These are phyloP conservation scores for Zaprionus inermis DNA, from an alignment of 1,140 invertebrate species.

Conservation along the genomic window DNA sequence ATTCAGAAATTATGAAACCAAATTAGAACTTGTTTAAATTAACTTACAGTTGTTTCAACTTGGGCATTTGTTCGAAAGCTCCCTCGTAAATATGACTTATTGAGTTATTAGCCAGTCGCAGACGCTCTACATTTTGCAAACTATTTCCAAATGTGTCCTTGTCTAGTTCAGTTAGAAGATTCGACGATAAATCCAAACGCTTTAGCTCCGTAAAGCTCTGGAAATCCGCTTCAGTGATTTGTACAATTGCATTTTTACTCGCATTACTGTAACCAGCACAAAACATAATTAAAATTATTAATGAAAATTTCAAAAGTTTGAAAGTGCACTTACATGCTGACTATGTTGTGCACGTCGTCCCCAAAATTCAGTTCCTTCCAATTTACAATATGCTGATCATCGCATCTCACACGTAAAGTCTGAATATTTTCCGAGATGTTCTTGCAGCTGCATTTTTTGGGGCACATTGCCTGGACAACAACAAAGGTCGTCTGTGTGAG, in stretches of 20 bases:
- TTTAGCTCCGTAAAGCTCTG: conserved; percentile 88
- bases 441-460: conserved; percentile 75
- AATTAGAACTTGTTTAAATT: not conserved
- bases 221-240: conserved; percentile 90
- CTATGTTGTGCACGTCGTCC: conserved; percentile 83
- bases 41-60: conserved; percentile 90
- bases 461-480: conserved; percentile 55
- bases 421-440: conserved; percentile 73
- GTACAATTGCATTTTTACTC: conserved; percentile 90
- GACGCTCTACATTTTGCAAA: conserved; percentile 87
- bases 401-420: conserved; percentile 84
- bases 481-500: conserved; percentile 29
- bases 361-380: conserved; percentile 84
- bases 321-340: conserved; percentile 83
- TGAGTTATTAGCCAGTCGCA: conserved; percentile 89
- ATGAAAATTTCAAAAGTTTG: conserved; percentile 36
- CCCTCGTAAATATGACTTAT: conserved; percentile 88
- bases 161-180: conserved; percentile 87
- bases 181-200: conserved; percentile 88
- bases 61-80: conserved; percentile 88
- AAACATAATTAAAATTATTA: not conserved
- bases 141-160: conserved; percentile 87
- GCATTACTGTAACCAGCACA: conserved; percentile 86
- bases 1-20: too few species aligned
- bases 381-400: conserved; percentile 79